Base-by-base conservation (phyloP, 2,888 invertebrate species). In the Ernsta delagoae region DNA sequence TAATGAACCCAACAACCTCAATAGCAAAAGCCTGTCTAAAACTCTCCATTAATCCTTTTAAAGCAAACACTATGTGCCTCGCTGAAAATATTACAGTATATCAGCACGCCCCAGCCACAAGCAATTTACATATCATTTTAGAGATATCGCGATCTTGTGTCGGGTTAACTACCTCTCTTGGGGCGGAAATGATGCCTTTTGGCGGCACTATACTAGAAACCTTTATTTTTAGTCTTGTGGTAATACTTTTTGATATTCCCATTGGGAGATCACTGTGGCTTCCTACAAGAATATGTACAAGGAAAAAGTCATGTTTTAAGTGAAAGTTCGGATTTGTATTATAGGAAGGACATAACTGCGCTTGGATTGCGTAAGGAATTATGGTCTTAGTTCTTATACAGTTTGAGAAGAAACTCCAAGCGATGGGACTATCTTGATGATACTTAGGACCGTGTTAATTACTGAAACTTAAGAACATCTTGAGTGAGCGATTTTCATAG, bases 51-150 rank as follows among this genome's bases (percentile, higher is more conserved):
- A 34, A 31, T 56, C 56, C 56, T 41, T 5, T 54, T 62, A 62
- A 62, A 36, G 48, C 34, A 11, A 43, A 57, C 57, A 57, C n/a
- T 41, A 16, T 39, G 5, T 39, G 16, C 36, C 12, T 9, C 53
- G 31, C 54, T 54, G 53, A n/a, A 53, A 66, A 66, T 41, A 66
- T 67, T 54, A 39, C 16, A 56, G 36, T 48, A 24, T 56, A 57
- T 39, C 56, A 54, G 59, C 41, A 43, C 61, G 67, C 45, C 43
- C 45, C 54, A 56, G 43, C 61, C 16, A 36, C 16, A 36, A 68
- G 48, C 56, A 57, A 68, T 68, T 68, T 68, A n/a, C n/a, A n/a
- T n/a, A n/a, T n/a, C n/a, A n/a, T 68, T 68, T 59, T 57, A 48
- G 56, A 41, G 31, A 62, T 50, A 68, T 62, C 57, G 24, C 57